Conservation (phyloP, 2,113 vertebrate genomes). For the Urocolius indicus region DNA sequence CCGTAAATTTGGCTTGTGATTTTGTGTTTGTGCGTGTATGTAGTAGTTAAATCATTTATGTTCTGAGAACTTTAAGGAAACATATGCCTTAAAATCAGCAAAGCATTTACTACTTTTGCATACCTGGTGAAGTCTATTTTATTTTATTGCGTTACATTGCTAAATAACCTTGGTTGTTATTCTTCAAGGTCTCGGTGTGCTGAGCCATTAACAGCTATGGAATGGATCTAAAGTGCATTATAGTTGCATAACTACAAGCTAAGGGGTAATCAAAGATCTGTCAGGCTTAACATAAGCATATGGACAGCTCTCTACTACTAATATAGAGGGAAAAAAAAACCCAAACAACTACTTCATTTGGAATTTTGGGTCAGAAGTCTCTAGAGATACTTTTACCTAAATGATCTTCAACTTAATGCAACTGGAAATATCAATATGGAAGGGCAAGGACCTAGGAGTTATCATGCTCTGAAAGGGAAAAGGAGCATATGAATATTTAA, state of each 20-base stretch:
- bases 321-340: background rate
- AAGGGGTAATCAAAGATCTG: slow-evolving; percentile 71
- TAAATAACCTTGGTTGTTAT: slow-evolving; percentile 76
- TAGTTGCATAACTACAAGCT: slow-evolving; percentile 62
- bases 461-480: slow-evolving; percentile 27
- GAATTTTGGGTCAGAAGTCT: slow-evolving; percentile 51
- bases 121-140: slow-evolving; percentile 29
- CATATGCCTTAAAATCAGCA: slow-evolving; percentile 59
- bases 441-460: slow-evolving; percentile 5
- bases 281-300: slow-evolving; percentile 76
- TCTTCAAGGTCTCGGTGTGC: slow-evolving; percentile 70
- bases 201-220: slow-evolving; percentile 64
- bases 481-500: slow-evolving; percentile 57
- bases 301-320: slow-evolving; percentile 51
- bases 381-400: slow-evolving; percentile 44
- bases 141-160: slow-evolving; percentile 44
- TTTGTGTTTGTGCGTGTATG: background rate
- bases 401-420: slow-evolving; percentile 57
- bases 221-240: slow-evolving; percentile 54
- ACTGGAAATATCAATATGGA: background rate
- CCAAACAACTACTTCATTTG: slow-evolving; percentile 22
- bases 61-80: slow-evolving; percentile 55
- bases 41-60: slow-evolving; percentile 57
- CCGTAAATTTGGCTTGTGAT: slow-evolving; percentile 49
- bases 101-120: slow-evolving; percentile 47